These are phyloP conservation scores for Ellobius talpinus DNA, from an alignment of 2,113 vertebrate species.

Conservation along the genomic window DNA sequence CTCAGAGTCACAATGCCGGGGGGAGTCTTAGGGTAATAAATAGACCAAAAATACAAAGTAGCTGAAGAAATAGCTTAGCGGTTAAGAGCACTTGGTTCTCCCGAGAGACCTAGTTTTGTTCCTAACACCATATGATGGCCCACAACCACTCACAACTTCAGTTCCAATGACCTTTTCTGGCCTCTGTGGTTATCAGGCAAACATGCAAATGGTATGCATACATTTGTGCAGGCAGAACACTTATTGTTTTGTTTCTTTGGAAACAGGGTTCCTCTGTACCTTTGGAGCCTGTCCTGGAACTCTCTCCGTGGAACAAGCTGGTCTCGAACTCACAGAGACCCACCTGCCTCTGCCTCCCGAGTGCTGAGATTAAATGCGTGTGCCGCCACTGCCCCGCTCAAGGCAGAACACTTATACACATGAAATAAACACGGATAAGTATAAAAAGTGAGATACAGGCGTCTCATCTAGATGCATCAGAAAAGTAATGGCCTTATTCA, in stretches of 20 bases:
- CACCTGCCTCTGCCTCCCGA: too few species aligned
- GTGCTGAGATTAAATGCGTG: too few species aligned
- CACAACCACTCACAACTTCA: background rate
- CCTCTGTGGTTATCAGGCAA: background rate
- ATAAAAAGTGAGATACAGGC: background rate
- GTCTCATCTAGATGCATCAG: background rate
- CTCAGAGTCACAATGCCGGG: background rate
- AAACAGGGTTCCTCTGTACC: too few species aligned
- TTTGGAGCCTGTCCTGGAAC: too few species aligned
- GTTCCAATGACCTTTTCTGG: background rate
- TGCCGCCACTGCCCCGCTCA: too few species aligned
- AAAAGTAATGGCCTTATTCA: background rate
- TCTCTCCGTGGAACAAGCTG: too few species aligned
- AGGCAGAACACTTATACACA: background rate
- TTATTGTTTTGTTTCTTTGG: background rate
- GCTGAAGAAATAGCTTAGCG: background rate
- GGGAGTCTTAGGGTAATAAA: background rate
- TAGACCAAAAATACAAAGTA: background rate
- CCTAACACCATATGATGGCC: background rate
- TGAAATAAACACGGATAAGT: background rate
- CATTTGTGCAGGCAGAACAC: background rate
- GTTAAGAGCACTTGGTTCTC: background rate
- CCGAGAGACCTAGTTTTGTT: background rate
- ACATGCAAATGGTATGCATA: background rate
- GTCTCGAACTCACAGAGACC: too few species aligned